phyloP scores from a whole-genome alignment of 2,888 invertebrate genomes.

The Congeria kusceri region DNA sequence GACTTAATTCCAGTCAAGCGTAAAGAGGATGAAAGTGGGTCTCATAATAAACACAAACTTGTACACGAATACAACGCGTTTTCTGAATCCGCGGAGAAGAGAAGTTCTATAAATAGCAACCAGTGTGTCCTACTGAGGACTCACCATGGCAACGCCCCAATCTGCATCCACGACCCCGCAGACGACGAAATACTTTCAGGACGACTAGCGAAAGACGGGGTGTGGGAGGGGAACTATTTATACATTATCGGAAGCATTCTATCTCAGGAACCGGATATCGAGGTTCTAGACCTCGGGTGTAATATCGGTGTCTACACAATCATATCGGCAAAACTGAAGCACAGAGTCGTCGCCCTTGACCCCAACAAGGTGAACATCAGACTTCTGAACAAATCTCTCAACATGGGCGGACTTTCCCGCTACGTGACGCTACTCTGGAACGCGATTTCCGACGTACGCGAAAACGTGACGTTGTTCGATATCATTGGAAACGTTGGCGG shows the following conservation, averaged over 20 bases:
- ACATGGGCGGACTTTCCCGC: constrained; percentile 47
- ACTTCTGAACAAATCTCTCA: constrained; percentile 65
- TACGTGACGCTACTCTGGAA: constrained; percentile 70
- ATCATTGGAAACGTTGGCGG: constrained; percentile 72
- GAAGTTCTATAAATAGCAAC: constrained; percentile 5
- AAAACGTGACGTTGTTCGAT: constrained; percentile 61
- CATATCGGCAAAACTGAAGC: constrained; percentile 64
- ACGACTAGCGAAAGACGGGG: constrained; percentile 52
- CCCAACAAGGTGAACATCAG: constrained; percentile 59
- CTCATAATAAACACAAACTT: constrained; percentile 12
- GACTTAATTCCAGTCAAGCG: background rate
- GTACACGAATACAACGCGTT: constrained; percentile 45
- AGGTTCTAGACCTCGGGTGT: constrained; percentile 70
- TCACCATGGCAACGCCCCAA: constrained; percentile 56
- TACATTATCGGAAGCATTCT: constrained; percentile 63
- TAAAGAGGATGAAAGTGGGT: background rate
- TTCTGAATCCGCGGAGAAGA: background rate
- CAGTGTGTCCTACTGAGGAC: constrained; percentile 58
- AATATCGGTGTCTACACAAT: constrained; percentile 73
- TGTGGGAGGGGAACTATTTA: constrained; percentile 72
- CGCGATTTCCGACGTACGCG: constrained; percentile 68
- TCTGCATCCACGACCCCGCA: constrained; percentile 67
- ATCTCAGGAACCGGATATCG: constrained; percentile 49
- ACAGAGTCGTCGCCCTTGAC: constrained; percentile 67
- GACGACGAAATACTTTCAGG: constrained; percentile 67